Percentiles rank a stretch among this genome's conserved stretches.
Conservation (phyloP, 2,797 vertebrate species). For the Nannoperca australis region DNA sequence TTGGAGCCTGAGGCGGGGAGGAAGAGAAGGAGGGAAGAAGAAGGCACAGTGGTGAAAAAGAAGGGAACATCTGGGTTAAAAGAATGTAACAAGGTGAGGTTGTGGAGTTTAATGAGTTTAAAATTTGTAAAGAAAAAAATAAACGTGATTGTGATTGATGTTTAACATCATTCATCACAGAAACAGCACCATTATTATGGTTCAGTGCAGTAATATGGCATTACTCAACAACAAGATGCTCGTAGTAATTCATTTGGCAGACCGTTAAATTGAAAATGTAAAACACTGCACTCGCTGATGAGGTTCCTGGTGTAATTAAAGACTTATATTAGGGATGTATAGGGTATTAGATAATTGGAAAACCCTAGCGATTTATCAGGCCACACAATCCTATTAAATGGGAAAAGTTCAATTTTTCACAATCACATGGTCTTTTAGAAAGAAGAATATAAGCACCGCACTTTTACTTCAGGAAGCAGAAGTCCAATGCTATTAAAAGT, state of each 20-base stretch:
- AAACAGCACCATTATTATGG: neutral
- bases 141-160: neutral
- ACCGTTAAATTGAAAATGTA: conserved; percentile 43
- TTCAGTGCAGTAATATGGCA: neutral
- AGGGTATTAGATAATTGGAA: conserved; percentile 22
- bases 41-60: conserved; percentile 41
- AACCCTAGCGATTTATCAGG: conserved; percentile 24
- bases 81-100: conserved; percentile 51
- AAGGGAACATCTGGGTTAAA: conserved; percentile 34
- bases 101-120: neutral
- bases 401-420: conserved; percentile 7
- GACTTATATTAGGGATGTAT: conserved; percentile 24
- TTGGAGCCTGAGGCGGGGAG: conserved; percentile 35
- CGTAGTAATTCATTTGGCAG: conserved; percentile 14
- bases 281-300: conserved; percentile 7
- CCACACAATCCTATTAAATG: neutral
- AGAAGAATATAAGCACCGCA: neutral
- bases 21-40: conserved; percentile 61
- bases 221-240: conserved; percentile 1
- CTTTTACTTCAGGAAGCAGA: neutral
- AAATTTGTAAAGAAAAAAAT: neutral
- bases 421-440: neutral
- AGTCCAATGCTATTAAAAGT: no score
- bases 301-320: conserved; percentile 42
- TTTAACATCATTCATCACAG: neutral